Conservation (phyloP, 2,113 vertebrate genomes). For the Sigmodon hispidus region DNA sequence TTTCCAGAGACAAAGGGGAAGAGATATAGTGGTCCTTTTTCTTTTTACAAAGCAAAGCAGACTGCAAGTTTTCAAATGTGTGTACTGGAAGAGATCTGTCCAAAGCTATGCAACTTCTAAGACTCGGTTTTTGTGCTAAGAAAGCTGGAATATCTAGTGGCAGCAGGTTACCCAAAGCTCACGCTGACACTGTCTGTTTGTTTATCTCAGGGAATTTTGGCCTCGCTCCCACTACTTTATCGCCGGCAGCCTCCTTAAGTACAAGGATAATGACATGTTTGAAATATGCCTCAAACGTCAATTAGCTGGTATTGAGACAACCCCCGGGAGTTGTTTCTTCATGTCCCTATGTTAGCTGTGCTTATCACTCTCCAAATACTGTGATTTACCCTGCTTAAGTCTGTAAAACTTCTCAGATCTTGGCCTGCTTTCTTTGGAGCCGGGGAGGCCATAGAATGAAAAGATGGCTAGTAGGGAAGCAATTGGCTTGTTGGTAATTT, state of each 20-base stretch:
- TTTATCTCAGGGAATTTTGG: conserved; percentile 75
- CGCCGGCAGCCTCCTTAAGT: conserved; percentile 61
- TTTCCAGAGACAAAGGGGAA: conserved; percentile 20
- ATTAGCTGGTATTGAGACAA: conserved; percentile 70
- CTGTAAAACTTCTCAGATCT: not conserved
- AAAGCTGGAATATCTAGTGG: conserved; percentile 52
- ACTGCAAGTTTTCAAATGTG: conserved; percentile 20
- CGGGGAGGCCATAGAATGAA: conserved; percentile 26
- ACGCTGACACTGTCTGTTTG: conserved; percentile 60
- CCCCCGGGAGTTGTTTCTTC: conserved; percentile 73
- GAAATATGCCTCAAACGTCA: conserved; percentile 74
- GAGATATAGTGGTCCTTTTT: not conserved
- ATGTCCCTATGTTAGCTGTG: conserved; percentile 60
- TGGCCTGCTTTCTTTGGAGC: not conserved
- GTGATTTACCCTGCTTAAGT: conserved; percentile 56
- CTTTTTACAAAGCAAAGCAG: conserved; percentile 17
- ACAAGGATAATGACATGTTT: conserved; percentile 75
- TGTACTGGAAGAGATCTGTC: conserved; percentile 42
- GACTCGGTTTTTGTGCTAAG: not conserved
- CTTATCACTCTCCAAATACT: conserved; percentile 59
- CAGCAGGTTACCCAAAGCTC: conserved; percentile 68
- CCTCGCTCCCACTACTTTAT: conserved; percentile 63
- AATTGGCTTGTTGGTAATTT: not conserved
- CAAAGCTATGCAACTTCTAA: conserved; percentile 18
- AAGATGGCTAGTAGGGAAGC: conserved; percentile 18